These are phyloP conservation scores for Syrrhaptes paradoxus DNA, from an alignment of 2,113 vertebrate species.

Conservation along the genomic window DNA sequence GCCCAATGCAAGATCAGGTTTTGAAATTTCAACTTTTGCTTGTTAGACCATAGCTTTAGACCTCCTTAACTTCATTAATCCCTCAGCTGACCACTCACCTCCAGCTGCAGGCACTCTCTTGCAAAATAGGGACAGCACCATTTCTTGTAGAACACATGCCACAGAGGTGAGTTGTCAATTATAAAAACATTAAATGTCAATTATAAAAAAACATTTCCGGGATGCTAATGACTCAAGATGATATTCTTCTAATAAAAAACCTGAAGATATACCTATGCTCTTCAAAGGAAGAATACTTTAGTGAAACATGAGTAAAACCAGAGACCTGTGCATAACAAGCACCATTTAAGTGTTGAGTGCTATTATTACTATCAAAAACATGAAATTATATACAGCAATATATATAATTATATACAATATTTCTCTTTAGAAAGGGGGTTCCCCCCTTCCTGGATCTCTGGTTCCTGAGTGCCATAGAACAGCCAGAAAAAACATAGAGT, in stretches of 20 bases:
- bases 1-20: not conserved
- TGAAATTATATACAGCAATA: not conserved
- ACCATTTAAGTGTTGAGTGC: not conserved
- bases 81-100: not conserved
- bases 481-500: slow-evolving; percentile 11
- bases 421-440: not conserved
- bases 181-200: not conserved
- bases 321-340: not conserved
- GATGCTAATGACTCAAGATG: not conserved
- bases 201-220: not conserved
- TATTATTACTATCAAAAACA: not conserved
- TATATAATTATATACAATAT: not conserved
- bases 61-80: not conserved
- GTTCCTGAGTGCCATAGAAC: not conserved
- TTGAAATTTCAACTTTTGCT: not conserved
- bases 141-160: not conserved
- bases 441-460: not conserved
- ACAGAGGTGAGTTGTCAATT: not conserved
- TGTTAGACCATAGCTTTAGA: not conserved
- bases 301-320: not conserved
- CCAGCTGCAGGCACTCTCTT: not conserved
- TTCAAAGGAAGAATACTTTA: not conserved
- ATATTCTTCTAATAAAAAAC: not conserved
- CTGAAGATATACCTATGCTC: not conserved
- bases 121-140: not conserved